phyloP scores from a whole-genome alignment of 2,888 invertebrate genomes.

The Cryptophagus acutangulus region DNA sequence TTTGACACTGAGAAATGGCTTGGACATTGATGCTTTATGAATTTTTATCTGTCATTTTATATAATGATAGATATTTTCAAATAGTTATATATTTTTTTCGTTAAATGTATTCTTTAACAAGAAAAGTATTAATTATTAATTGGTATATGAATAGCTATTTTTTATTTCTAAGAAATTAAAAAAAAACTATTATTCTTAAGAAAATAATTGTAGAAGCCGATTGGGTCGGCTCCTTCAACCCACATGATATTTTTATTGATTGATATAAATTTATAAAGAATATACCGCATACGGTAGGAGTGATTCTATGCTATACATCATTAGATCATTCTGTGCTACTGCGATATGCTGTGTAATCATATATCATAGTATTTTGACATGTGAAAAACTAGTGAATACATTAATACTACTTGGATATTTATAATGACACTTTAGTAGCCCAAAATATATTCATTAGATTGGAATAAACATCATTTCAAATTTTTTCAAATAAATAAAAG shows the following conservation, averaged over 20 bases:
- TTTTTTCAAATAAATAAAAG: too few species aligned
- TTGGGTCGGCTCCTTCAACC: too few species aligned
- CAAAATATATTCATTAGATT: too few species aligned
- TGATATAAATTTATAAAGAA: constrained; percentile 26
- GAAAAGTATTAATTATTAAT: too few species aligned
- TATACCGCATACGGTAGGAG: constrained; percentile 31
- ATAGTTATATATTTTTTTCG: not conserved
- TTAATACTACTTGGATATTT: constrained; percentile 37
- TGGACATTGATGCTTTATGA: constrained; percentile 21
- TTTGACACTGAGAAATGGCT: constrained; percentile 29
- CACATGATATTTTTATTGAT: constrained; percentile 18
- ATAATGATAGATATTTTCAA: constrained; percentile 18
- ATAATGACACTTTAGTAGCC: constrained; percentile 34
- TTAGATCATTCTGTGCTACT: constrained; percentile 39
- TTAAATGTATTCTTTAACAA: not conserved
- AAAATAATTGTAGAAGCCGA: too few species aligned
- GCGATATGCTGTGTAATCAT: constrained; percentile 40
- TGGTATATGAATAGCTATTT: too few species aligned
- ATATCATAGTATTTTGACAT: constrained; percentile 42
- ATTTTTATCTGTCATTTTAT: constrained; percentile 26
- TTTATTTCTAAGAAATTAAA: too few species aligned
- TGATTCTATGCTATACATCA: constrained; percentile 36
- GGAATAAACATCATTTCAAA: too few species aligned
- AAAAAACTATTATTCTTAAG: too few species aligned
- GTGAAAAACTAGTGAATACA: constrained; percentile 38